phyloP scores from a whole-genome alignment of 2,888 invertebrate species.

The Creontiades dilutus region DNA sequence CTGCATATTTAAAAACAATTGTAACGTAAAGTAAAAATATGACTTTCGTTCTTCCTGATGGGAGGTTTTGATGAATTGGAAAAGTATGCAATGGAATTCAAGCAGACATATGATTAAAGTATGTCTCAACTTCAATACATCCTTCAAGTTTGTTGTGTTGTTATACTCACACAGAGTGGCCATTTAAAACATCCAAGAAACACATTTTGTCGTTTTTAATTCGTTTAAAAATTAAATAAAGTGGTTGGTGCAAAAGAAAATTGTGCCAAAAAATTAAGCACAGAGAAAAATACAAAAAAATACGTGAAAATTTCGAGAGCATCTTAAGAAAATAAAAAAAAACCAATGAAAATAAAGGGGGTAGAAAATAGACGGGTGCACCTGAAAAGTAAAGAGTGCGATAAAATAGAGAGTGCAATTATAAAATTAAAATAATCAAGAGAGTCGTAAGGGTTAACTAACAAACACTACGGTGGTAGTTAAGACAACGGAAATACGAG shows the following conservation, averaged over 20 bases:
- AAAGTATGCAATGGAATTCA: too few relatives aligned
- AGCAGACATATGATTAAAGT: too few relatives aligned
- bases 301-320: background rate
- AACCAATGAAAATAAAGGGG: background rate
- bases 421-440: background rate
- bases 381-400: background rate
- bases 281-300: constrained; percentile 24
- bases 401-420: constrained; percentile 18
- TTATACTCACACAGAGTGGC: too few relatives aligned
- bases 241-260: background rate
- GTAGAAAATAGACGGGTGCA: constrained; percentile 6
- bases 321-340: background rate
- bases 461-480: background rate
- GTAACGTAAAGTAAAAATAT: too few relatives aligned
- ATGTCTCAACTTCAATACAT: too few relatives aligned
- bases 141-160: too few relatives aligned
- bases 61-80: too few relatives aligned
- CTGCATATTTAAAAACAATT: too few relatives aligned
- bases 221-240: background rate
- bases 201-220: background rate
- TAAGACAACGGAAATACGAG: constrained; percentile 33
- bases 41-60: too few relatives aligned
- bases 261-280: background rate
- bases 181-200: too few relatives aligned
- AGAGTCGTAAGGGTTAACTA: background rate